Percentiles rank a stretch among this genome's conserved stretches.
Conservation (phyloP, 2,888 invertebrate species). For the Emmelina monodactyla region DNA sequence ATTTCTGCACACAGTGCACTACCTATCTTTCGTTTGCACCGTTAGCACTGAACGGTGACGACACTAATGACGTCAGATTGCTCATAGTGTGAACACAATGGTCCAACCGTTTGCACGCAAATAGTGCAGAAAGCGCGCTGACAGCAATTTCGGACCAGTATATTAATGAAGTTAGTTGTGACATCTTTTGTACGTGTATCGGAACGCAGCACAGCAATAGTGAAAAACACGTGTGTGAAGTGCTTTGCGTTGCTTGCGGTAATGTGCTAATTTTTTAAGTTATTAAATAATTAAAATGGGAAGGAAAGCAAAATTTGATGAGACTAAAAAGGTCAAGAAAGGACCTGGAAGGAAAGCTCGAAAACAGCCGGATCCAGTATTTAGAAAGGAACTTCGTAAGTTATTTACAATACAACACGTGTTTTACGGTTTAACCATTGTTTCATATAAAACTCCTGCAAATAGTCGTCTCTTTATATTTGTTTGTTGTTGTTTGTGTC, state of each 20-base stretch:
- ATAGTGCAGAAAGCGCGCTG: no score
- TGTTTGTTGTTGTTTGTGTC: background rate
- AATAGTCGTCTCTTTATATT: background rate
- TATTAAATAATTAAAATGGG: conserved; percentile 69
- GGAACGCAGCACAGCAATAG: background rate
- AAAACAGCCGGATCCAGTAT: conserved; percentile 84
- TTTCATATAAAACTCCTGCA: background rate
- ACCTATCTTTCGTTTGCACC: no score
- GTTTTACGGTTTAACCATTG: conserved; percentile 13
- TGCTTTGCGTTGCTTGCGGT: background rate
- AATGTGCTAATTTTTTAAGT: background rate
- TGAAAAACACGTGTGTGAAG: background rate
- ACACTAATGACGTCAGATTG: no score
- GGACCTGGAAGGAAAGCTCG: conserved; percentile 88
- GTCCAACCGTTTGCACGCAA: no score
- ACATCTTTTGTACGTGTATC: no score
- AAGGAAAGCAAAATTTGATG: conserved; percentile 82
- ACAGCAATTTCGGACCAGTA: no score
- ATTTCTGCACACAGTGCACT: no score
- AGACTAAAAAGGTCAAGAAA: conserved; percentile 73
- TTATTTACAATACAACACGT: conserved; percentile 18
- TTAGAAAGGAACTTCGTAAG: conserved; percentile 65
- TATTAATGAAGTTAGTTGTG: no score
- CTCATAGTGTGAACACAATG: no score
- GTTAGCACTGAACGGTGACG: no score